Percentiles rank a stretch among this genome's conserved stretches.
Conservation (phyloP, 2,113 vertebrate genomes). For the Hypocryptadius cinnamomeus region DNA sequence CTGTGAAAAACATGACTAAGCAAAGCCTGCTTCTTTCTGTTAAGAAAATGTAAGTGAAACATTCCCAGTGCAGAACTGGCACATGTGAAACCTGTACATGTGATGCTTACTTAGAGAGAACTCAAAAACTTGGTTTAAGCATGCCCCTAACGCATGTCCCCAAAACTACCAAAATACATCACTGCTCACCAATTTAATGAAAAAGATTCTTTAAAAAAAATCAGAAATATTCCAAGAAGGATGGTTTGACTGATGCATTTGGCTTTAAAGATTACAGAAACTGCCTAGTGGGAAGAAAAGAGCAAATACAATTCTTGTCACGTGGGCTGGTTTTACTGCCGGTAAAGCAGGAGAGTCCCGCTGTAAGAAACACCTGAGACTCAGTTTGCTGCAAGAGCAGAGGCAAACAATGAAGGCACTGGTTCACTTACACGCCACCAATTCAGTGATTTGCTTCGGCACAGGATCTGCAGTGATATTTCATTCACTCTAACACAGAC, state of each 20-base stretch:
- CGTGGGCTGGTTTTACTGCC: not conserved
- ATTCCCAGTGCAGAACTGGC: not conserved
- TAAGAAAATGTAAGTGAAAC: not conserved
- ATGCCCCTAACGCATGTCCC: not conserved
- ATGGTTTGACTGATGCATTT: not conserved
- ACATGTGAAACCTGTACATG: not conserved
- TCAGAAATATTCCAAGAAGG: not conserved
- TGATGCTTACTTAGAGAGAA: not conserved
- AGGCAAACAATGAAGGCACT: not conserved
- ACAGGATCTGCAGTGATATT: constrained; percentile 17
- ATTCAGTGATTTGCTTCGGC: constrained; percentile 16
- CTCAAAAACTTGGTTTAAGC: not conserved
- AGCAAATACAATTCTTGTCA: not conserved
- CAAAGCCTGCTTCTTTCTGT: not conserved
- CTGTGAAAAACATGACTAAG: not conserved
- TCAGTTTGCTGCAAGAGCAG: not conserved
- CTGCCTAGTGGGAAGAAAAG: not conserved
- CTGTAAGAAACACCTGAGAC: not conserved
- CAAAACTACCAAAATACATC: not conserved
- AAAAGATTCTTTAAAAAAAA: not conserved
- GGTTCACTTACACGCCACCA: not conserved
- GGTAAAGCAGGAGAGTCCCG: not conserved
- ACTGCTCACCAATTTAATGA: not conserved
- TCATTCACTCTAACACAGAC: constrained; percentile 38
- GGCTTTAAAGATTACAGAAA: constrained; percentile 1